Evolutionary conservation across 2,888 invertebrate species (phyloP).

Genomic region (Digitonthophagus gazella): DNA sequence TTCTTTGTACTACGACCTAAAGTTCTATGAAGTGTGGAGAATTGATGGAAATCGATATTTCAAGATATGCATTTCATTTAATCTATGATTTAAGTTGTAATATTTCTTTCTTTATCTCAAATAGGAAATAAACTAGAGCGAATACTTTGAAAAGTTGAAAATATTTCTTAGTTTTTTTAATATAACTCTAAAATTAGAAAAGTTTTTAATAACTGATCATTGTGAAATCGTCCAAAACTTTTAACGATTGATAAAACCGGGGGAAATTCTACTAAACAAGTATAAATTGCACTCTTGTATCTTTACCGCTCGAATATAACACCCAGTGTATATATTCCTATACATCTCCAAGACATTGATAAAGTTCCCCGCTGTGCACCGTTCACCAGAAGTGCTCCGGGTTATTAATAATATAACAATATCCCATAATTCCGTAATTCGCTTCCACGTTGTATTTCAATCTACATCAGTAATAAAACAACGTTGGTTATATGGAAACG

Average conservation of each 20-base stretch:
- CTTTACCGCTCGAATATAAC: neutral
- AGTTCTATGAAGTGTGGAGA: neutral
- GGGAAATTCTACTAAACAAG: neutral
- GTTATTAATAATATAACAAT: neutral
- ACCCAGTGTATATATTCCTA: neutral
- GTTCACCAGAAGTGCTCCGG: neutral
- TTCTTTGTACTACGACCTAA: neutral
- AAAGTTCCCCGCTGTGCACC: neutral
- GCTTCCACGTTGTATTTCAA: neutral
- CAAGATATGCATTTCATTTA: neutral
- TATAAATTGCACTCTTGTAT: neutral
- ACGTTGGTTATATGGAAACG: too few relatives aligned
- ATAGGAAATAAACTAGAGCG: too few relatives aligned
- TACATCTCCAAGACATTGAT: neutral
- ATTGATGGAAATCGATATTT: neutral
- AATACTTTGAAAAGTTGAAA: too few relatives aligned
- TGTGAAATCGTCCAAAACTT: neutral
- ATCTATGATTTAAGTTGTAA: too few relatives aligned
- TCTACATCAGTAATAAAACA: neutral
- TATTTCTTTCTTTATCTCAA: too few relatives aligned
- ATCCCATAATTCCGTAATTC: neutral
- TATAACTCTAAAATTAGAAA: neutral
- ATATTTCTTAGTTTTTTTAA: neutral
- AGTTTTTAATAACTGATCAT: neutral
- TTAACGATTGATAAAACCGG: neutral